A percentile compares a stretch with the other conserved stretches of the same genome.
Conservation (phyloP, 2,888 invertebrate species). For the Melanostoma mellinum region DNA sequence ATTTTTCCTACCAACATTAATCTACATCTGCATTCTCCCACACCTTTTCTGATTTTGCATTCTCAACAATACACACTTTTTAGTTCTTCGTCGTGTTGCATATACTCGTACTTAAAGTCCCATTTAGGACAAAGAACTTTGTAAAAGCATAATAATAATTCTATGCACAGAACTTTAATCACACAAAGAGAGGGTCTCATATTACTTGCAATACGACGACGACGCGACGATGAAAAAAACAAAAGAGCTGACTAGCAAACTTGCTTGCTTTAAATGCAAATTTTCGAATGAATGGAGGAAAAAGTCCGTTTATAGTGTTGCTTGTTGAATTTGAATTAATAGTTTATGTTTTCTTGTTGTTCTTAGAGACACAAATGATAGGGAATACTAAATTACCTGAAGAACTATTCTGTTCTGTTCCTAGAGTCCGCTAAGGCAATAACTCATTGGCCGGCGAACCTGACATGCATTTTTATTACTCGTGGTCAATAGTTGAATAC, state of each 20-base stretch:
- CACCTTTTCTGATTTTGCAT: slow-evolving; percentile 69
- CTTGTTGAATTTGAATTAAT: slow-evolving; percentile 60
- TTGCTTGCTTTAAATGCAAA: slow-evolving; percentile 63
- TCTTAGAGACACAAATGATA: background rate
- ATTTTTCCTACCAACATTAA: slow-evolving; percentile 32
- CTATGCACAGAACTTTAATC: slow-evolving; percentile 58
- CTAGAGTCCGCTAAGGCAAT: too few relatives aligned
- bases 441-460: slow-evolving; percentile 19
- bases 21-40: slow-evolving; percentile 67
- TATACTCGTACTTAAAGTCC: slow-evolving; percentile 34
- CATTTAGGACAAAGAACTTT: slow-evolving; percentile 53
- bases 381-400: slow-evolving; percentile 40
- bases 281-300: slow-evolving; percentile 33
- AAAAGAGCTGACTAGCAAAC: slow-evolving; percentile 66
- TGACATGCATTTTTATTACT: slow-evolving; percentile 18
- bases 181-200: slow-evolving; percentile 38
- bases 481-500: background rate
- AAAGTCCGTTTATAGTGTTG: slow-evolving; percentile 49
- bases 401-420: slow-evolving; percentile 5
- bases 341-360: too few relatives aligned
- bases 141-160: slow-evolving; percentile 29
- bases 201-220: slow-evolving; percentile 39
- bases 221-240: slow-evolving; percentile 23
- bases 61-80: slow-evolving; percentile 26
- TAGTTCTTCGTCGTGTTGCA: slow-evolving; percentile 1